phyloP scores from a whole-genome alignment of 2,113 vertebrate genomes.

The Vidua chalybeata region DNA sequence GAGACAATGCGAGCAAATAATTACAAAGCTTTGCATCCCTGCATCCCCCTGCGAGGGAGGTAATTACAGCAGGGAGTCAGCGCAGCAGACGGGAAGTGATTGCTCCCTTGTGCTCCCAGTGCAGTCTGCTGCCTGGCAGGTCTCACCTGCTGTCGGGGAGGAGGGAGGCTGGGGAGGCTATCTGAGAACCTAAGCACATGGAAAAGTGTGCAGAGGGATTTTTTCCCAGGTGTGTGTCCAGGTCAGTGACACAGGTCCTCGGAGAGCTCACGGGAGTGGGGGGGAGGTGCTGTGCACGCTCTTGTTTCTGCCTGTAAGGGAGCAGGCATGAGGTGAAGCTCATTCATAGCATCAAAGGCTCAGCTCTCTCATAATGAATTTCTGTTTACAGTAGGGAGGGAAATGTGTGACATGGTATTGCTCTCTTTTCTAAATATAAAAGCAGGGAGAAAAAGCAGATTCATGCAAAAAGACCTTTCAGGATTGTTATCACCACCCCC shows the following conservation, averaged over 20 bases:
- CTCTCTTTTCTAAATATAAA: conserved; percentile 1
- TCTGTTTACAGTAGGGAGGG: not conserved
- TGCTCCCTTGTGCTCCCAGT: not conserved
- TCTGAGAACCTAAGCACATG: not conserved
- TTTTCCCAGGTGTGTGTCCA: not conserved
- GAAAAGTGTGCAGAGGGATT: not conserved
- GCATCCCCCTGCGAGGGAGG: not conserved
- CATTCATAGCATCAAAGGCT: not conserved
- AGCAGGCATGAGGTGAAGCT: not conserved
- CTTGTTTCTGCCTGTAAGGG: not conserved
- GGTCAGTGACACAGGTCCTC: not conserved
- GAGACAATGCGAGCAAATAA: not conserved
- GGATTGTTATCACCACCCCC: not conserved
- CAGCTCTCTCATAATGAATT: not conserved
- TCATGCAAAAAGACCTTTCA: not conserved
- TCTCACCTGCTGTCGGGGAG: not conserved
- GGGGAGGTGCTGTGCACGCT: not conserved
- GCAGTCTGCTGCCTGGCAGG: not conserved
- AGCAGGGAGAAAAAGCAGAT: not conserved
- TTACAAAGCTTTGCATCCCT: not conserved
- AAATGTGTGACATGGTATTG: not conserved
- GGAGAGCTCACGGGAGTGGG: not conserved
- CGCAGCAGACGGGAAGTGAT: rapidly evolving
- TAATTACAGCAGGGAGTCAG: not conserved
- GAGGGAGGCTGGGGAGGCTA: not conserved